phyloP scores from a whole-genome alignment of 2,113 vertebrate species.

The Anolis sagrei region DNA sequence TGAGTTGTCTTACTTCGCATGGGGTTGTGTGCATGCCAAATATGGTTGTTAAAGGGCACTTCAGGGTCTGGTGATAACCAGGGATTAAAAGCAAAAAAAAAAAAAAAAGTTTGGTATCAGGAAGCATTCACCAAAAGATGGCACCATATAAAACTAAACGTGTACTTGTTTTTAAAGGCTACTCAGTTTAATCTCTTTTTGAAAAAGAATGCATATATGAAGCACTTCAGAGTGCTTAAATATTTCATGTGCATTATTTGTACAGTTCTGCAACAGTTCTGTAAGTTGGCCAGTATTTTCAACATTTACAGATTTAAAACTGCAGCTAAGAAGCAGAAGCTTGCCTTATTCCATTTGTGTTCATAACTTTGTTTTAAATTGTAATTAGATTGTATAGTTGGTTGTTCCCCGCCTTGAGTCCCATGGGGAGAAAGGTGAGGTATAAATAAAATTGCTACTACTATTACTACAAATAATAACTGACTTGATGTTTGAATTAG shows the following conservation, averaged over 20 bases:
- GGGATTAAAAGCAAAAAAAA: background rate
- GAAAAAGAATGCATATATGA: background rate
- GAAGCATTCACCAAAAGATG: background rate
- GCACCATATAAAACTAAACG: background rate
- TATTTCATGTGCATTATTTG: background rate
- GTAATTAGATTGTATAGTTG: too few relatives aligned
- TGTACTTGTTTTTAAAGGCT: background rate
- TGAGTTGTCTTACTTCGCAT: constrained; percentile 72
- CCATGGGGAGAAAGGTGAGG: too few relatives aligned
- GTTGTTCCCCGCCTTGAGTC: too few relatives aligned
- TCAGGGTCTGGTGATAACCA: background rate
- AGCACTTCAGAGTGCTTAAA: background rate
- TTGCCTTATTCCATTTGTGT: background rate
- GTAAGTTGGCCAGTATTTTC: background rate
- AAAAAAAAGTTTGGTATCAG: background rate
- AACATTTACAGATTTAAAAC: background rate
- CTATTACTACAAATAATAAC: background rate
- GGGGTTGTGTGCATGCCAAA: background rate
- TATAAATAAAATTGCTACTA: too few relatives aligned
- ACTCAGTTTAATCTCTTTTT: background rate
- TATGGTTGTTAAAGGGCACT: background rate
- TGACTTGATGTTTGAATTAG: background rate
- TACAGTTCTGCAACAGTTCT: background rate
- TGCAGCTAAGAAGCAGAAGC: background rate
- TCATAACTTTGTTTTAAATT: too few relatives aligned